Evolutionary conservation across 2,888 invertebrate species (phyloP).

Genomic region (Philaethria dido): DNA sequence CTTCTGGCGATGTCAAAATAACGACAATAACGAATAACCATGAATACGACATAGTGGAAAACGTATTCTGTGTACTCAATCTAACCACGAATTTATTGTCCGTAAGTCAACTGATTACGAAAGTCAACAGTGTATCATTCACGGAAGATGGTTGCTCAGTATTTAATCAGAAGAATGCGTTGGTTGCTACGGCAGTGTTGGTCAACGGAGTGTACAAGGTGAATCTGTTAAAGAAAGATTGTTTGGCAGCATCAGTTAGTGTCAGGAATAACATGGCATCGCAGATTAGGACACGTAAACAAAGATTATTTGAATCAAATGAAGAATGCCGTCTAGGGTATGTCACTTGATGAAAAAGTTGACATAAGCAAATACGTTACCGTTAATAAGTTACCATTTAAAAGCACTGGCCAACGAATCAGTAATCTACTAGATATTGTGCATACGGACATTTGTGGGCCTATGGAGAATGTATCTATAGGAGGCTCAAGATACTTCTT

Average conservation of each 20-base stretch:
- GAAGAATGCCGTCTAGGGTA: slow-evolving; percentile 1
- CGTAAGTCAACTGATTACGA: slow-evolving; percentile 39
- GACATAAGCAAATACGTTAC: slow-evolving; percentile 7
- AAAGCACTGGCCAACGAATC: neutral
- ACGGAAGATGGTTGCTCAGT: slow-evolving; percentile 37
- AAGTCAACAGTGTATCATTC: slow-evolving; percentile 38
- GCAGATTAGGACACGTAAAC: slow-evolving; percentile 6
- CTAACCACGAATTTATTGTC: slow-evolving; percentile 45
- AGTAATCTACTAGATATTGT: neutral
- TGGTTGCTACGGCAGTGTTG: slow-evolving; percentile 26
- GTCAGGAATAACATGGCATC: slow-evolving; percentile 6
- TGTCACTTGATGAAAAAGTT: neutral
- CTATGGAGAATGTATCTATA: slow-evolving; percentile 25
- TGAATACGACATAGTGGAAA: slow-evolving; percentile 28
- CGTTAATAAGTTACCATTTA: too few relatives aligned
- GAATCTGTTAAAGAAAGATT: slow-evolving; percentile 18
- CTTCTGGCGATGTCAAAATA: neutral
- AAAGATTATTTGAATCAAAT: neutral
- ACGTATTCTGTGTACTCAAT: slow-evolving; percentile 44
- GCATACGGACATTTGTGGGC: slow-evolving; percentile 29
- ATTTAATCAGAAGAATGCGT: slow-evolving; percentile 36
- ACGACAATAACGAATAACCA: neutral
- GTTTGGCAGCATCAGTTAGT: slow-evolving; percentile 27
- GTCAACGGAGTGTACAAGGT: slow-evolving; percentile 35
- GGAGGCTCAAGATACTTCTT: too few relatives aligned